Conservation (phyloP, 2,113 vertebrate genomes). For the Tragelaphus scriptus region DNA sequence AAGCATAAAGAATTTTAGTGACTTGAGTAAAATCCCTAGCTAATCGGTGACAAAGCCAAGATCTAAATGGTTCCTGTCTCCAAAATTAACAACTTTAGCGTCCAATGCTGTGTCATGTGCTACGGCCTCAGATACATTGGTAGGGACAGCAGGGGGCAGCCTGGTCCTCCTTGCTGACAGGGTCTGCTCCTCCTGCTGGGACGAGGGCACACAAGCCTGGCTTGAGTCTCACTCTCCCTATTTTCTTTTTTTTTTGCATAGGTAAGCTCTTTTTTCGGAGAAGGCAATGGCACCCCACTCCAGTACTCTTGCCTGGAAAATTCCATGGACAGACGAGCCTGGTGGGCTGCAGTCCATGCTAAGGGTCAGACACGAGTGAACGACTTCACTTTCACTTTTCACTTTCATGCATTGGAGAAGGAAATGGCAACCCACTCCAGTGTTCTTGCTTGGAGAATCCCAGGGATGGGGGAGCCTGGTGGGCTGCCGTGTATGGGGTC, state of each 20-base stretch:
- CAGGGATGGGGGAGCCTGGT: too few species aligned
- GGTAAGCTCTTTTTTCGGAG: background rate
- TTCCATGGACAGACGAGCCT: too few species aligned
- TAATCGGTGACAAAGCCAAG: background rate
- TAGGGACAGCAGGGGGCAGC: background rate
- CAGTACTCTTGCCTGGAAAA: too few species aligned
- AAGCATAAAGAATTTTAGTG: background rate
- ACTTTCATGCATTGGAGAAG: too few species aligned
- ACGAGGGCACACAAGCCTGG: background rate
- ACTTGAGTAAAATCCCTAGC: background rate
- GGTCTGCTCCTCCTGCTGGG: background rate
- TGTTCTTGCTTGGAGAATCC: too few species aligned
- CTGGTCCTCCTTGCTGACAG: background rate
- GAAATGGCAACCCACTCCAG: too few species aligned
- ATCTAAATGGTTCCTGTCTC: background rate
- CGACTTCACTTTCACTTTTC: too few species aligned
- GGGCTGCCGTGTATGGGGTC: too few species aligned
- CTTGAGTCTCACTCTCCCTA: background rate
- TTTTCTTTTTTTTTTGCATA: background rate
- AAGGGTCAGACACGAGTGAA: too few species aligned
- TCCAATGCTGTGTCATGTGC: background rate
- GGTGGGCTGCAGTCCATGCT: too few species aligned
- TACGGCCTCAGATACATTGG: background rate
- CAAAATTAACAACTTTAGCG: background rate
- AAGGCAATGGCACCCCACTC: too few species aligned